These are phyloP conservation scores for Noctua pronuba DNA, from an alignment of 2,888 invertebrate species.

Conservation along the genomic window DNA sequence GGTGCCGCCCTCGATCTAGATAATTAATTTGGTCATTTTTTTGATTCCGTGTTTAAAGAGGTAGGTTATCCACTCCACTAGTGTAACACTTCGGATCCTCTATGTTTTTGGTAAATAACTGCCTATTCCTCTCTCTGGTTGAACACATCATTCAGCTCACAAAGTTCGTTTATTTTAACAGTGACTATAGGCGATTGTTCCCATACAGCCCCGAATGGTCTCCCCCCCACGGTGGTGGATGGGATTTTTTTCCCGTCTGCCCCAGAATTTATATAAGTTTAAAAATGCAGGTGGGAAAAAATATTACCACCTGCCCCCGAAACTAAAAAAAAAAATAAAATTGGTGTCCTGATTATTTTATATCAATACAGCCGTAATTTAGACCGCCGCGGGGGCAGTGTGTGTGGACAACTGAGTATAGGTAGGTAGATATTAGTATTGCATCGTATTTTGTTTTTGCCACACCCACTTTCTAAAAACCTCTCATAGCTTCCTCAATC, in stretches of 20 bases:
- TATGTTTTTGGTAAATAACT: background rate
- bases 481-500: background rate
- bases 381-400: too few species aligned
- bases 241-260: too few species aligned
- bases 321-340: too few species aligned
- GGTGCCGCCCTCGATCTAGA: background rate
- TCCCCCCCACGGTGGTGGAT: too few species aligned
- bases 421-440: background rate
- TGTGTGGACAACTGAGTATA: too few species aligned
- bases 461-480: background rate
- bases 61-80: background rate
- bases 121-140: background rate
- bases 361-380: too few species aligned
- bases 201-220: too few species aligned
- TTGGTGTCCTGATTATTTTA: too few species aligned
- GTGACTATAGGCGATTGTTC: too few species aligned
- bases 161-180: background rate
- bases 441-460: background rate
- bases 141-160: background rate
- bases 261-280: too few species aligned
- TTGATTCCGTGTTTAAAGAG: background rate
- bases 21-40: background rate
- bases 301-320: too few species aligned
- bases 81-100: background rate
- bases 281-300: too few species aligned